These are phyloP conservation scores for Cladopsammia gracilis DNA, from an alignment of 64 coral and sea anemone genomes.

Conservation along the genomic window DNA sequence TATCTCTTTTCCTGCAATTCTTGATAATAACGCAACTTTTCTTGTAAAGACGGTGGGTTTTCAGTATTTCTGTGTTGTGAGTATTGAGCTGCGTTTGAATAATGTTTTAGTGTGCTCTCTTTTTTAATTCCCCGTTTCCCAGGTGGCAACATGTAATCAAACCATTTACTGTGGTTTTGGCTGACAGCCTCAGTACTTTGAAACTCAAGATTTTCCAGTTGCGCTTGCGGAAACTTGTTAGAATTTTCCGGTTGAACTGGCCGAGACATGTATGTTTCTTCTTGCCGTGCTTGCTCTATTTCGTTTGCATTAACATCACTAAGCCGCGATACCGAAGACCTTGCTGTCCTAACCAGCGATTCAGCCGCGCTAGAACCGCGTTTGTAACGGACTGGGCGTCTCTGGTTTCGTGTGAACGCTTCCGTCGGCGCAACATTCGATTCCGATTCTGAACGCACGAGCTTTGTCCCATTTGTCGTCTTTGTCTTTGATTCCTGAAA, in stretches of 20 bases:
- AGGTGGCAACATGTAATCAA: conserved; percentile 71
- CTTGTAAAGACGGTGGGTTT: background rate
- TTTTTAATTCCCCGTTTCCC: background rate
- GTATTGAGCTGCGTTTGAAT: too few species aligned
- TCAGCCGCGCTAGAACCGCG: background rate
- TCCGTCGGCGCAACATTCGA: background rate
- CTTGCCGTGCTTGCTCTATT: background rate
- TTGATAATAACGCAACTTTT: conserved; percentile 67
- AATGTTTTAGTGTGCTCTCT: background rate
- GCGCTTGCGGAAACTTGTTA: too few species aligned
- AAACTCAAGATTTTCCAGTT: background rate
- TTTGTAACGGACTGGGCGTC: background rate
- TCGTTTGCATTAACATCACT: background rate
- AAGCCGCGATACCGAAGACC: background rate
- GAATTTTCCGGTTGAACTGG: background rate
- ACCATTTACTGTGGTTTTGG: conserved; percentile 30
- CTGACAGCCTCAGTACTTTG: conserved; percentile 12
- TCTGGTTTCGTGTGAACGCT: conserved; percentile 38
- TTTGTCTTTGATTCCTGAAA: background rate
- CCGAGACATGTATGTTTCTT: background rate
- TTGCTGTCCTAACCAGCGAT: background rate
- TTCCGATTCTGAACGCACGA: conserved; percentile 3
- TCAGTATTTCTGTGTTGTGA: background rate
- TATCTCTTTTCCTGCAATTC: background rate
- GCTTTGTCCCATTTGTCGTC: background rate